Evolutionary conservation across 2,888 invertebrate genomes (phyloP).

Genomic region (Catotricha subobsoleta): DNA sequence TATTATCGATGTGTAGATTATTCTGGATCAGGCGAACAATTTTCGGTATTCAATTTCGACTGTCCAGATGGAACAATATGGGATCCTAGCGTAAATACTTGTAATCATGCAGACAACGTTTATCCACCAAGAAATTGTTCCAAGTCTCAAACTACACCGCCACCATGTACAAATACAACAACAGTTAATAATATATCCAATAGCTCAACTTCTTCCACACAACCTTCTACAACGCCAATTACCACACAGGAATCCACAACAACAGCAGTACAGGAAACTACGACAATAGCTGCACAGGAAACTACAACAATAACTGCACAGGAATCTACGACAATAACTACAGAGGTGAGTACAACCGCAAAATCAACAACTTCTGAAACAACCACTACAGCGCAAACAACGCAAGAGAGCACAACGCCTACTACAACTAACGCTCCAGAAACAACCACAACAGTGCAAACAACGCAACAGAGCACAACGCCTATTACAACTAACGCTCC

Average conservation of each 20-base stretch:
- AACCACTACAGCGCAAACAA: background rate
- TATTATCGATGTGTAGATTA: slow-evolving; percentile 48
- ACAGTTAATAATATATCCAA: slow-evolving; percentile 7
- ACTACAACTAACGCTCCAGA: slow-evolving; percentile 14
- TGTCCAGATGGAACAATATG: slow-evolving; percentile 55
- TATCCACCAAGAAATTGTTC: slow-evolving; percentile 36
- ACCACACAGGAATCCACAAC: background rate
- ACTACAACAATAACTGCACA: slow-evolving; percentile 4
- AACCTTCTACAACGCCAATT: background rate
- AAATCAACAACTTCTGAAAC: slow-evolving; percentile 13
- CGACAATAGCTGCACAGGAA: background rate
- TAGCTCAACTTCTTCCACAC: too few species aligned
- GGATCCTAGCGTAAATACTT: slow-evolving; percentile 45
- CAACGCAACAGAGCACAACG: too few species aligned
- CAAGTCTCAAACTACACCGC: slow-evolving; percentile 6
- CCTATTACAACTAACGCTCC: too few species aligned
- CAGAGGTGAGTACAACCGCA: slow-evolving; percentile 11
- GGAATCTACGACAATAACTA: slow-evolving; percentile 9
- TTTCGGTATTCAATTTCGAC: slow-evolving; percentile 44
- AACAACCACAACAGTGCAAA: slow-evolving; percentile 11
- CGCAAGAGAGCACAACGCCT: background rate
- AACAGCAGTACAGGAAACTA: background rate
- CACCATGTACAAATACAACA: slow-evolving; percentile 9
- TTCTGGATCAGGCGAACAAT: slow-evolving; percentile 35
- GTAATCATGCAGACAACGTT: slow-evolving; percentile 47